Evolutionary conservation across 2,113 vertebrate species (phyloP).

Genomic region (Entomyzon cyanotis): DNA sequence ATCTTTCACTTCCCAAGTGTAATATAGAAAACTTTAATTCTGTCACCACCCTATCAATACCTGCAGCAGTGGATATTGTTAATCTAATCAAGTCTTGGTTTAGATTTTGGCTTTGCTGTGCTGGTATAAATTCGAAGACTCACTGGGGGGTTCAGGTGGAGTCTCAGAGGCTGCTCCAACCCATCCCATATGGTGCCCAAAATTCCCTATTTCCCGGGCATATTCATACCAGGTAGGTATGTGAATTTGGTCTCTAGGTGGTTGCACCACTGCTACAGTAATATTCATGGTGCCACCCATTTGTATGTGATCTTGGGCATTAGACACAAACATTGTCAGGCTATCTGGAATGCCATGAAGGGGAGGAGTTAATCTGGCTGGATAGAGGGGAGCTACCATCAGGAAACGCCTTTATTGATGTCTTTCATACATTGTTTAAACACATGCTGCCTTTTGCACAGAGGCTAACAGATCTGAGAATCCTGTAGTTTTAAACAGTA

Average conservation of each 20-base stretch:
- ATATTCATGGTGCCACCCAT: background rate
- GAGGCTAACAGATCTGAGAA: background rate
- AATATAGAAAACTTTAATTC: background rate
- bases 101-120: background rate
- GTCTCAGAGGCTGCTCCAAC: background rate
- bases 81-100: background rate
- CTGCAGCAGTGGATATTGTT: background rate
- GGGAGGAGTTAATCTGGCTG: background rate
- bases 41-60: background rate
- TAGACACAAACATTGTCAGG: background rate
- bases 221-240: background rate
- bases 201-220: background rate
- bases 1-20: background rate
- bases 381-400: background rate
- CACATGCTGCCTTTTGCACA: background rate
- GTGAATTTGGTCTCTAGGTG: background rate
- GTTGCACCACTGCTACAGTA: background rate
- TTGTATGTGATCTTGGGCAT: background rate
- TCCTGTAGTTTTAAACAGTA: background rate
- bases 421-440: background rate
- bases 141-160: background rate
- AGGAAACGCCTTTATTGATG: accelerated
- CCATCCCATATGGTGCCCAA: background rate
- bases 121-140: background rate
- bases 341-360: background rate